Evolutionary conservation across 2,888 invertebrate species (phyloP).

Genomic region (Ctenicera cuprea): DNA sequence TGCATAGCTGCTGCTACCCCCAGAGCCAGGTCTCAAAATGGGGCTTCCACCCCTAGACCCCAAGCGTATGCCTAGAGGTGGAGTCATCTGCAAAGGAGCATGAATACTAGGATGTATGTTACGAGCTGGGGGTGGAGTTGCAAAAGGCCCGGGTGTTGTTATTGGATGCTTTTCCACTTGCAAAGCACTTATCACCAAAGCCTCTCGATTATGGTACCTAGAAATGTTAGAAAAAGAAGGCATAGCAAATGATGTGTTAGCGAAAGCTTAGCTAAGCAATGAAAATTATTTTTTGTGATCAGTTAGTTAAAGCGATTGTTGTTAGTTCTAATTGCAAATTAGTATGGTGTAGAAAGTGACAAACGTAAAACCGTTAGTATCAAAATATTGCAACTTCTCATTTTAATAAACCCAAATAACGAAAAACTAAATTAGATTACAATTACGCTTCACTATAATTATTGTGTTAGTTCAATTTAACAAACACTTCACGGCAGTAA

Average conservation of each 20-base stretch:
- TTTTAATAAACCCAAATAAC: too few species aligned
- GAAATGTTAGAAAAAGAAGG: constrained; percentile 62
- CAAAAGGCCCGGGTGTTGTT: constrained; percentile 89
- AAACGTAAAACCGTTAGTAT: too few species aligned
- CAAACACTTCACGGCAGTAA: too few species aligned
- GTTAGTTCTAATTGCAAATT: too few species aligned
- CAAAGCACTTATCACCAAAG: constrained; percentile 93
- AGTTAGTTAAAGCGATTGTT: too few species aligned
- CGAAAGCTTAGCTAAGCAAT: constrained; percentile 44
- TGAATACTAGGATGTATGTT: constrained; percentile 67
- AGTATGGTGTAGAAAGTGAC: too few species aligned
- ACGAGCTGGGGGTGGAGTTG: constrained; percentile 82
- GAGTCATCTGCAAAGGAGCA: constrained; percentile 80
- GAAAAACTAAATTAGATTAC: too few species aligned
- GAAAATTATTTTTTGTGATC: not conserved
- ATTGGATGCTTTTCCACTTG: constrained; percentile 95
- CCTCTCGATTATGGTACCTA: constrained; percentile 95
- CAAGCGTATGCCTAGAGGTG: constrained; percentile 75
- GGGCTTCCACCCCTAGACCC: constrained; percentile 74
- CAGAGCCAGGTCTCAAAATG: constrained; percentile 77
- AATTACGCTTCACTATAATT: too few species aligned
- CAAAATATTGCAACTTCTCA: too few species aligned
- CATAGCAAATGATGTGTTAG: constrained; percentile 49
- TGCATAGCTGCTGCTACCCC: constrained; percentile 76
- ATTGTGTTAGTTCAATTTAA: too few species aligned